A percentile compares a stretch with the other conserved stretches of the same genome.
Evolutionary conservation across 2,797 vertebrate species (phyloP).

Genomic region (Okamejei kenojei): DNA sequence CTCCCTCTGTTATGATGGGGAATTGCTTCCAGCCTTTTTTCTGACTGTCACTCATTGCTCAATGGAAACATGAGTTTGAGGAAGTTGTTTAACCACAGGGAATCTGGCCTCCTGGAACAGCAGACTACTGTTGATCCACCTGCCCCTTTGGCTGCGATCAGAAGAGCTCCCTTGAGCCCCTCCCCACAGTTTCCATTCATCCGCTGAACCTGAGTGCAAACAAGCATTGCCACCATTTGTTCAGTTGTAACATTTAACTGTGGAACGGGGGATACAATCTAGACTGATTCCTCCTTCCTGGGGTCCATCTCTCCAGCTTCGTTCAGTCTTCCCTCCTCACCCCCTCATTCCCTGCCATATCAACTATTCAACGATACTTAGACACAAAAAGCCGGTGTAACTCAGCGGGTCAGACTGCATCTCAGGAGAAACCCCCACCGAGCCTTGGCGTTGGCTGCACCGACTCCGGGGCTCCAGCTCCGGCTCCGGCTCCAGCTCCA

Average conservation of each 20-base stretch:
- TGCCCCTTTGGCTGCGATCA: neutral
- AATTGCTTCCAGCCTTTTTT: neutral
- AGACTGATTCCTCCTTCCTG: neutral
- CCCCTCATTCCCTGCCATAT: too few relatives aligned
- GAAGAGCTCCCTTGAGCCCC: neutral
- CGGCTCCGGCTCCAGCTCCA: too few relatives aligned
- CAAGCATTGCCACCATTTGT: neutral
- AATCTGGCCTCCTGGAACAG: neutral
- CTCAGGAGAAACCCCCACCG: too few relatives aligned
- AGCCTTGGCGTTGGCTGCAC: too few relatives aligned
- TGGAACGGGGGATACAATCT: neutral
- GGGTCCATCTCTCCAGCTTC: neutral
- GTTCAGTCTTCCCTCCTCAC: neutral
- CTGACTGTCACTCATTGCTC: neutral
- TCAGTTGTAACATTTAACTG: neutral
- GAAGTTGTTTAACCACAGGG: constrained; percentile 4
- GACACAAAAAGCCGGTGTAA: too few relatives aligned
- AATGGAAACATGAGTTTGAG: neutral
- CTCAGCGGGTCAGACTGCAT: too few relatives aligned
- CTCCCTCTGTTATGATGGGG: neutral
- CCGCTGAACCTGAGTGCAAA: neutral
- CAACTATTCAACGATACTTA: too few relatives aligned
- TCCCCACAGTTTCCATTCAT: neutral
- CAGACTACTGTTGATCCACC: neutral
- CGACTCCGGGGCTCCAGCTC: too few relatives aligned